Base-by-base conservation (phyloP, 1,140 invertebrate species). In the Gryllus bimaculatus region DNA sequence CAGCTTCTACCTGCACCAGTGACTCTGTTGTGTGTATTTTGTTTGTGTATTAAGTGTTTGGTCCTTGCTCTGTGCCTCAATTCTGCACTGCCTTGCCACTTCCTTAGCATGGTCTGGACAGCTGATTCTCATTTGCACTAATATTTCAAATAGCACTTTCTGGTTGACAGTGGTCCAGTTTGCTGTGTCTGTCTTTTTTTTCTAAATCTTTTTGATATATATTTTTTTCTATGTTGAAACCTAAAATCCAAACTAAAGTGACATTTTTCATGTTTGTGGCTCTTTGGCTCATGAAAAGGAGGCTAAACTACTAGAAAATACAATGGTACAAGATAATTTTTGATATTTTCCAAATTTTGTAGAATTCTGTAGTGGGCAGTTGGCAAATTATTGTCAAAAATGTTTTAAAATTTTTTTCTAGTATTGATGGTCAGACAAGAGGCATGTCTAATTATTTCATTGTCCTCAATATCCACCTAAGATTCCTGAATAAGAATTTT, bases 241-340 rank as follows among this genome's bases (percentile, higher is more conserved):
- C 54, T 66, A 66, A 66, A 66, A 66, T 66, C 18, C 10, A 66
- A 66, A 66, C 18, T 66, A 18, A 66, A 66, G 18, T 66, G 18
- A 66, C 54, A 13, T 66, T 66, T 39, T 39, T 39, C 26, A 39
- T 39, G 26, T 39, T 66, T 66, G 54, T 66, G 18, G 10, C 10
- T 66, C 26, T 66, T 66, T 66, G 54, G 54, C 54, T 66, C 54
- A 66, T 66, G 54, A 66, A 66, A 66, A 66, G 54, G 54, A 66
- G 54, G 54, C 54, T 66, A 66, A 18, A 66, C 10, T 13, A 66
- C 10, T 10, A 66, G 54, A 66, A 66, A 66, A 13, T 13, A 39
- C 26, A 39, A 39, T 39, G 26, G 1, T 39, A 2, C 26, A 39
- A 39, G 26, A 13, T 0, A 66, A 66, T 66, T 66, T 10, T 66